Percentiles rank a stretch among this genome's conserved stretches.
phyloP scores from a whole-genome alignment of 2,113 vertebrate species.

The Tauraco erythrolophus region DNA sequence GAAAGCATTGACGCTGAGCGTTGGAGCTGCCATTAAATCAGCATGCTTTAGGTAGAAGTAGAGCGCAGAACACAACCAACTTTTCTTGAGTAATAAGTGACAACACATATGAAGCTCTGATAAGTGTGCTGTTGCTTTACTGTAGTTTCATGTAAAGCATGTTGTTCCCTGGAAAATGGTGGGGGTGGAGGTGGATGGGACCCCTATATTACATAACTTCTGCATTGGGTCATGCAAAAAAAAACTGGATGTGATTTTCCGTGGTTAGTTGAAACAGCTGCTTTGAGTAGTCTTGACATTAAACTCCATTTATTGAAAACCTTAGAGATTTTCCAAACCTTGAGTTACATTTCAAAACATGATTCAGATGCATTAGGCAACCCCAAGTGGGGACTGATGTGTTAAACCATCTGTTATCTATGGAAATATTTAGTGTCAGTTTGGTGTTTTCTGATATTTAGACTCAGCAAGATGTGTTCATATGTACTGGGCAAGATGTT shows the following conservation, averaged over 20 bases:
- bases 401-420: conserved; percentile 63
- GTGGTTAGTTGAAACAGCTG: conserved; percentile 61
- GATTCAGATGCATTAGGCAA: conserved; percentile 51
- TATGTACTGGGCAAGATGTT: not conserved
- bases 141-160: not conserved
- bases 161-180: not conserved
- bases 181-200: not conserved
- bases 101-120: not conserved
- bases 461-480: not conserved
- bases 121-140: not conserved
- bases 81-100: not conserved
- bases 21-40: not conserved
- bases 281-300: conserved; percentile 60
- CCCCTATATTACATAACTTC: conserved; percentile 32
- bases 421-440: conserved; percentile 44
- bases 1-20: not conserved
- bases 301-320: conserved; percentile 59
- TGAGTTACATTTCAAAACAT: conserved; percentile 37
- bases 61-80: not conserved
- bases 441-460: conserved; percentile 32
- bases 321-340: conserved; percentile 53
- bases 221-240: conserved; percentile 41
- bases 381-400: conserved; percentile 33
- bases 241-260: conserved; percentile 15
- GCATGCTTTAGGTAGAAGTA: not conserved